phyloP scores from a whole-genome alignment of 2,888 invertebrate species.

The Cosmia trapezina region DNA sequence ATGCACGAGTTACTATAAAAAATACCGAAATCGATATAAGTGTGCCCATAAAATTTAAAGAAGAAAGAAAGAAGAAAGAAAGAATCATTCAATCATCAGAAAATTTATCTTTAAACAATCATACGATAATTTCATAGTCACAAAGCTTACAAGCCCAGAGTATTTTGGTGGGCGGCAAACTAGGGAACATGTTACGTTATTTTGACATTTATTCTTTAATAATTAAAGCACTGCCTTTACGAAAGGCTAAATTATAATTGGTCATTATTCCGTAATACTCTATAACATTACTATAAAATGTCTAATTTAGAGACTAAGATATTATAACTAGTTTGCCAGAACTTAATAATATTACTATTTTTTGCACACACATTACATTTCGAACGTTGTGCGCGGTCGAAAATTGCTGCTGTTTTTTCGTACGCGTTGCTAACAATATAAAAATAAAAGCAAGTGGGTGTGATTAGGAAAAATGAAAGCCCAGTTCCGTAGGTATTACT shows the following conservation, averaged over 20 bases:
- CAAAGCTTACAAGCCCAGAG: background rate
- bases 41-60: too few relatives aligned
- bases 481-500: slow-evolving; percentile 7
- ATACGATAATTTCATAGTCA: slow-evolving; percentile 6
- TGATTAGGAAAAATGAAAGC: background rate
- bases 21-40: too few relatives aligned
- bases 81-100: too few relatives aligned
- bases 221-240: background rate
- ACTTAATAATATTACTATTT: slow-evolving; percentile 41
- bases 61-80: too few relatives aligned
- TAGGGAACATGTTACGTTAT: background rate
- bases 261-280: background rate
- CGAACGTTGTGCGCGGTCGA: slow-evolving; percentile 9
- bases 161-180: background rate
- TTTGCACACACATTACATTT: slow-evolving; percentile 30
- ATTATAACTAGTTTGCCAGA: slow-evolving; percentile 9
- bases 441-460: slow-evolving; percentile 10
- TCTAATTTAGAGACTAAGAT: slow-evolving; percentile 6
- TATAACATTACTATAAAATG: background rate
- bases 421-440: slow-evolving; percentile 21
- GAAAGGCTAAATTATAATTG: slow-evolving; percentile 7
- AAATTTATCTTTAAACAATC: slow-evolving; percentile 3
- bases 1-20: too few relatives aligned
- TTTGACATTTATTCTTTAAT: background rate
- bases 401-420: slow-evolving; percentile 44